phyloP scores from a whole-genome alignment of 2,888 invertebrate species.

The Lamproptera curius region DNA sequence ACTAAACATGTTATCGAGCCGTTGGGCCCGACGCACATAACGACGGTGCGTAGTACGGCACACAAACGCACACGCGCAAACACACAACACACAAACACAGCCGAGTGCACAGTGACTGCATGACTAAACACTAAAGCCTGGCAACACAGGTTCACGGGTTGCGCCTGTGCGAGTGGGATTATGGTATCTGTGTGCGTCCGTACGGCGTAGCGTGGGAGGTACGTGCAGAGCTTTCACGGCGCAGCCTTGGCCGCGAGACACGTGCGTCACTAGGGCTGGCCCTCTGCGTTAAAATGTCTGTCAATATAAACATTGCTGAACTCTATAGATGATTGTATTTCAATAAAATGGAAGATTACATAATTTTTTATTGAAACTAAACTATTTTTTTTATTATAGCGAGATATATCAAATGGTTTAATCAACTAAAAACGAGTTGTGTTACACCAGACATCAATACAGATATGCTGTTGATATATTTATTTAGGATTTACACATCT shows the following conservation, averaged over 20 bases:
- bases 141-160: slow-evolving; percentile 24
- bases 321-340: no score
- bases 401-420: no score
- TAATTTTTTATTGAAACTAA: no score
- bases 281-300: slow-evolving; percentile 31
- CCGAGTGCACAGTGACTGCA: slow-evolving; percentile 30
- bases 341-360: no score
- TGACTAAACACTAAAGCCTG: slow-evolving; percentile 34
- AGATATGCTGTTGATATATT: no score
- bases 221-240: slow-evolving; percentile 70
- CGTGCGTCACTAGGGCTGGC: slow-evolving; percentile 67
- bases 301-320: no score
- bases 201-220: slow-evolving; percentile 46
- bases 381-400: no score
- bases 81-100: slow-evolving; percentile 16
- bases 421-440: no score
- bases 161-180: slow-evolving; percentile 22
- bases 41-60: slow-evolving; percentile 33
- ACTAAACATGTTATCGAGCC: slow-evolving; percentile 63
- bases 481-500: no score
- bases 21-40: slow-evolving; percentile 38
- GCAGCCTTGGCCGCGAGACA: slow-evolving; percentile 76
- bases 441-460: no score
- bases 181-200: slow-evolving; percentile 27
- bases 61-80: slow-evolving; percentile 38